phyloP scores from a whole-genome alignment of 2,888 invertebrate species.

The Elegia similella region DNA sequence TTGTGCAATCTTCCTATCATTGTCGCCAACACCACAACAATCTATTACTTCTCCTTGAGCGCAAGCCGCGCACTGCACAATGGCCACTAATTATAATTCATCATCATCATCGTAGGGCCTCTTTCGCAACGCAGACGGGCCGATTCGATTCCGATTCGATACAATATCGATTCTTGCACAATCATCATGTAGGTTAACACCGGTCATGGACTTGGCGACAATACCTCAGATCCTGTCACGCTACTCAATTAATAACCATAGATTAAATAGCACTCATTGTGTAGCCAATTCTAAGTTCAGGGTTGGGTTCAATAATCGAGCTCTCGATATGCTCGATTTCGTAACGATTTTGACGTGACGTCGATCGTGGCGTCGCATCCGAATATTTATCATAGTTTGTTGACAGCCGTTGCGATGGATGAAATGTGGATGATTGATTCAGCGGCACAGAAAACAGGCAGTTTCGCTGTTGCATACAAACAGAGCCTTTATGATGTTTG shows the following conservation, averaged over 20 bases:
- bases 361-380: conserved; percentile 31
- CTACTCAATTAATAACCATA: conserved; percentile 53
- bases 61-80: conserved; percentile 38
- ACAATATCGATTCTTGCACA: conserved; percentile 62
- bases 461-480: conserved; percentile 15
- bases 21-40: conserved; percentile 24
- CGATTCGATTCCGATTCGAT: conserved; percentile 58
- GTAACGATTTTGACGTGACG: conserved; percentile 46
- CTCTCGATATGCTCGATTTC: conserved; percentile 48
- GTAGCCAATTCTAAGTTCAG: conserved; percentile 42
- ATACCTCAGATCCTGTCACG: conserved; percentile 46
- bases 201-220: conserved; percentile 63
- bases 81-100: conserved; percentile 53
- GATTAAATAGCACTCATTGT: conserved; percentile 55
- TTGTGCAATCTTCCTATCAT: conserved; percentile 6
- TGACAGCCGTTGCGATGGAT: conserved; percentile 41
- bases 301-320: conserved; percentile 45
- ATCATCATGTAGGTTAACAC: conserved; percentile 50
- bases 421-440: conserved; percentile 14
- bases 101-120: conserved; percentile 51
- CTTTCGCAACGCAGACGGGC: conserved; percentile 49
- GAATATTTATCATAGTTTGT: conserved; percentile 38
- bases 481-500: neutral
- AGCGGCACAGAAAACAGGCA: conserved; percentile 37
- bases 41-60: conserved; percentile 43